These are phyloP conservation scores for Crax fasciolata DNA, from an alignment of 2,797 vertebrate genomes.

Conservation along the genomic window DNA sequence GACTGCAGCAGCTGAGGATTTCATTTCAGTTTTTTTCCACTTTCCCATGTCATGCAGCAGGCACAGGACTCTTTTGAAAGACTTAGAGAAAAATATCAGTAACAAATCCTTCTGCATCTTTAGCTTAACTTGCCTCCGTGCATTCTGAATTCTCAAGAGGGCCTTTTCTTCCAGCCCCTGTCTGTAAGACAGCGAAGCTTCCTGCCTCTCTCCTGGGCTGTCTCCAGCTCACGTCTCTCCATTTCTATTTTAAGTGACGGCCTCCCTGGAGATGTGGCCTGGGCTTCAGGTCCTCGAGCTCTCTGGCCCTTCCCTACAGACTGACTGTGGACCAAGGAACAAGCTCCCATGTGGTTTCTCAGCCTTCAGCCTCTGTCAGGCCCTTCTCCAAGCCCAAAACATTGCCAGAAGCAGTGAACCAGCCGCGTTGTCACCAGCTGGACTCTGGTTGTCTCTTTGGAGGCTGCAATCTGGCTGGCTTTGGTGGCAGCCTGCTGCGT, in stretches of 20 bases:
- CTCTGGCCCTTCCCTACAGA: background rate
- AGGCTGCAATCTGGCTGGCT: background rate
- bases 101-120: background rate
- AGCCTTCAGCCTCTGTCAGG: background rate
- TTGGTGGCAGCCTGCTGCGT: background rate
- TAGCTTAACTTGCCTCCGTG: background rate
- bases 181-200: background rate
- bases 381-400: background rate
- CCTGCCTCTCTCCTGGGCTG: background rate
- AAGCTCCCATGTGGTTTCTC: background rate
- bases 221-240: background rate
- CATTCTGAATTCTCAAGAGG: background rate
- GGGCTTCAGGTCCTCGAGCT: background rate
- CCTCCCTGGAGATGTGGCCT: background rate
- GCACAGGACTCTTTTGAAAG: background rate
- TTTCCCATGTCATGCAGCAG: background rate
- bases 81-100: background rate
- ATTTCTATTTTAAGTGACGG: background rate
- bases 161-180: background rate
- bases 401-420: background rate
- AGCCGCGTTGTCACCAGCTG: rapidly evolving
- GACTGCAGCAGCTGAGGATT: background rate
- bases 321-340: background rate
- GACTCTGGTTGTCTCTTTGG: background rate
- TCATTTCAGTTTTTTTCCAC: background rate